Conservation (phyloP, 2,113 vertebrate species). For the Cryptomyrus ogoouensis region DNA sequence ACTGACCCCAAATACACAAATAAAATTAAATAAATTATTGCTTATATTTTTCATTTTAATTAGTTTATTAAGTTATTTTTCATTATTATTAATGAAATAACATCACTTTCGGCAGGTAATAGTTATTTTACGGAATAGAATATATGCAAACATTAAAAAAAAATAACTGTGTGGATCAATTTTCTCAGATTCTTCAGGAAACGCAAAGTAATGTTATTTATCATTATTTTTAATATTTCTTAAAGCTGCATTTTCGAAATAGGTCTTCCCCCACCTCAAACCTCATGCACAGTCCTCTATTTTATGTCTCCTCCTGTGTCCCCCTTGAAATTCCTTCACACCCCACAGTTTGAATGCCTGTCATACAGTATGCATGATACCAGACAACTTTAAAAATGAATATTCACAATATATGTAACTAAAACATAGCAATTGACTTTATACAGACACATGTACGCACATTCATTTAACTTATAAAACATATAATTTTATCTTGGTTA, state of each 20-base stretch:
- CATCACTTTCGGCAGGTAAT: conserved; percentile 26
- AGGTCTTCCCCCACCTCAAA: background rate
- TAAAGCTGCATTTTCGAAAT: background rate
- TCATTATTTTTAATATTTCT: background rate
- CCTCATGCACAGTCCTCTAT: background rate
- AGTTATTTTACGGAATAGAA: conserved; percentile 45
- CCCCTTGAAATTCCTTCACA: background rate
- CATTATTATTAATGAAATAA: too few species aligned
- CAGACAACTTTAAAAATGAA: background rate
- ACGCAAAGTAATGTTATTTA: too few species aligned
- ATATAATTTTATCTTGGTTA: background rate
- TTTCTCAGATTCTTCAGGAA: conserved; percentile 59
- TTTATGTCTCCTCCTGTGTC: background rate
- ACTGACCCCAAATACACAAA: background rate
- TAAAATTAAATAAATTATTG: background rate
- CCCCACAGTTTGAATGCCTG: background rate
- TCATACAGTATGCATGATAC: background rate
- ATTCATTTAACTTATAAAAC: background rate
- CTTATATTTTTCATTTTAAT: too few species aligned
- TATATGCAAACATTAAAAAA: conserved; percentile 53
- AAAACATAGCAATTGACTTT: background rate
- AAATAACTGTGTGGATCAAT: conserved; percentile 63
- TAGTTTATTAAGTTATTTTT: too few species aligned
- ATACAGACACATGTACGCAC: background rate
- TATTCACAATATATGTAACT: background rate